phyloP scores from a whole-genome alignment of 2,113 vertebrate genomes.

The Hippolais icterina region DNA sequence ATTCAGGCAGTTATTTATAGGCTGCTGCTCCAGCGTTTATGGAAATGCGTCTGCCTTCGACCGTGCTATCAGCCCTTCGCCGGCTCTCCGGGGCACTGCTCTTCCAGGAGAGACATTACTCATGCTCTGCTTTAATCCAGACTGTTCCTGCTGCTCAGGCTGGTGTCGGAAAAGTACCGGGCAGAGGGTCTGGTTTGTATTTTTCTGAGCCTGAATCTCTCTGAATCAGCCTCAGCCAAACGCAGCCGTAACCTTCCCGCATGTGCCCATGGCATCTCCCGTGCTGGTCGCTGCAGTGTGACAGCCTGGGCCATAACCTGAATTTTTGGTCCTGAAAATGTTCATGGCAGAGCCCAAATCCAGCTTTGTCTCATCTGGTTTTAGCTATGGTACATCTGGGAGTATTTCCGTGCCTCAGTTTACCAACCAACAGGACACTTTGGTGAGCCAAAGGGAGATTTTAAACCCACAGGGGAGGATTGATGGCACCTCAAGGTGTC shows the following conservation, averaged over 20 bases:
- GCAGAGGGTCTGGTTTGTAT: background rate
- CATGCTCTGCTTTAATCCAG: conserved; percentile 50
- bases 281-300: accelerated
- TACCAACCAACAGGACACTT: accelerated
- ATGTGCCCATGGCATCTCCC: background rate
- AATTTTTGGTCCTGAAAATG: background rate
- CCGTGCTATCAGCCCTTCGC: background rate
- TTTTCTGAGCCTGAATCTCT: background rate
- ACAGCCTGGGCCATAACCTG: accelerated
- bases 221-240: background rate
- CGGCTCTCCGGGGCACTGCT: conserved; percentile 36
- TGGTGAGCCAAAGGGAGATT: background rate
- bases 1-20: conserved; percentile 80
- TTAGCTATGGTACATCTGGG: background rate
- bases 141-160: conserved; percentile 7
- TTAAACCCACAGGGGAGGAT: background rate
- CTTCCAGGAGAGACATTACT: conserved; percentile 42
- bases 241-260: accelerated
- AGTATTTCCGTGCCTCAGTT: background rate
- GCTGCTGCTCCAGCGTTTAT: conserved; percentile 73
- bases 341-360: background rate
- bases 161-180: conserved; percentile 9
- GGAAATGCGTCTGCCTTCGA: conserved; percentile 68
- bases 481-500: background rate
- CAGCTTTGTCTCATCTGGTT: background rate